phyloP scores from a whole-genome alignment of 2,113 vertebrate genomes.

The Alectura lathami region DNA sequence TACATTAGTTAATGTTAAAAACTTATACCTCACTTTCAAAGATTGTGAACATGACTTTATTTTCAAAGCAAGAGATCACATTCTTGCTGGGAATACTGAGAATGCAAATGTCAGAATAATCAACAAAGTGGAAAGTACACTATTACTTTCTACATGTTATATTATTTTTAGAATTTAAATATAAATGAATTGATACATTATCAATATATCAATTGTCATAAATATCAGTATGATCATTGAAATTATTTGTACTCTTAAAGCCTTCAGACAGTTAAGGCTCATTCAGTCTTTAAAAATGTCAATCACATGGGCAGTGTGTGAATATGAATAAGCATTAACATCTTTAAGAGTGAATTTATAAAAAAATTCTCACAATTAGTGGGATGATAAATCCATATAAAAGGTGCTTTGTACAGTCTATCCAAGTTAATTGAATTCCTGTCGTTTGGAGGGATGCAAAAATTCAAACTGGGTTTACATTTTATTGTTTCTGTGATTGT shows the following conservation, averaged over 20 bases:
- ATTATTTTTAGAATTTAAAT: neutral
- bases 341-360: neutral
- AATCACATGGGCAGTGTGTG: neutral
- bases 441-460: neutral
- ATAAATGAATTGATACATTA: neutral
- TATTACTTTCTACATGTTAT: neutral
- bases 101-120: neutral
- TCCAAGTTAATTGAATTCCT: neutral
- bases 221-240: neutral
- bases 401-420: neutral
- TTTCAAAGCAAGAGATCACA: neutral
- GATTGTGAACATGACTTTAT: neutral
- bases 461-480: neutral
- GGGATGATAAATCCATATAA: neutral
- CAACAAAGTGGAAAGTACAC: neutral
- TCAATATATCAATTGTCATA: neutral
- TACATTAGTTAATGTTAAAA: neutral
- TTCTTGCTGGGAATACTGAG: neutral
- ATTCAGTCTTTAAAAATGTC: neutral
- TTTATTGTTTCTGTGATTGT: neutral
- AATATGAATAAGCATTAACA: neutral
- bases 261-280: neutral
- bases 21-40: neutral
- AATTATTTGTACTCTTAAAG: neutral
- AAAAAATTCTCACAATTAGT: neutral